Evolutionary conservation across 2,888 invertebrate species (phyloP).

Genomic region (Patella pellucida): DNA sequence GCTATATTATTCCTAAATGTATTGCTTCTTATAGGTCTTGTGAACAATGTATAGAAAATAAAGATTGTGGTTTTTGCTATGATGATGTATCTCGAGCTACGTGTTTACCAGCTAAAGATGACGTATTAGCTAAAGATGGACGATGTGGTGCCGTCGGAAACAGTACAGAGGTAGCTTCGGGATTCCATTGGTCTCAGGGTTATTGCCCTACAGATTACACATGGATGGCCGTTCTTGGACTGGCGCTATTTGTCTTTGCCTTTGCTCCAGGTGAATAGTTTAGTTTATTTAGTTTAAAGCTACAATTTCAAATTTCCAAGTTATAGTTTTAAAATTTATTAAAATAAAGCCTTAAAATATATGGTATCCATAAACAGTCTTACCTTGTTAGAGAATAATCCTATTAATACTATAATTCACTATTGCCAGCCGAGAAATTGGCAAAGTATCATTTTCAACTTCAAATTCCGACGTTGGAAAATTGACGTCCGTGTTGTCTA

Average conservation of each 20-base stretch:
- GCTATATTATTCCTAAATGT: not conserved
- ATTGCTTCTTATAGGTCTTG: slow-evolving; percentile 40
- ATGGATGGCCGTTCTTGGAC: slow-evolving; percentile 71
- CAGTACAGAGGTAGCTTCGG: slow-evolving; percentile 8
- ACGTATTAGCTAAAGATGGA: slow-evolving; percentile 27
- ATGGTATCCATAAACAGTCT: no score
- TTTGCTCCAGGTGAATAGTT: slow-evolving; percentile 70
- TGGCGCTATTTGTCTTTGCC: slow-evolving; percentile 72
- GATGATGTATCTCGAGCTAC: slow-evolving; percentile 54
- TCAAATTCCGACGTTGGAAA: no score
- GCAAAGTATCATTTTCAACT: no score
- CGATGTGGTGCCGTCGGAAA: slow-evolving; percentile 25
- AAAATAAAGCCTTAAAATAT: no score
- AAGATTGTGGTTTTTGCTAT: slow-evolving; percentile 73
- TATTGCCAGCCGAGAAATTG: no score
- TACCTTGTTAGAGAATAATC: no score
- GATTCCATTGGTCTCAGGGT: slow-evolving; percentile 64
- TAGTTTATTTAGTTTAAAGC: no score
- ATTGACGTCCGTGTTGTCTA: no score
- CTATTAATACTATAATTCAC: no score
- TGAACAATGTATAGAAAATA: slow-evolving; percentile 46
- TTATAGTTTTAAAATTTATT: no score
- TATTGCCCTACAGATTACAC: slow-evolving; percentile 72
- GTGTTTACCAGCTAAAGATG: slow-evolving; percentile 50
- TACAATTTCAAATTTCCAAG: no score